Conservation (phyloP, 2,113 vertebrate genomes). For the Pipra filicauda region DNA sequence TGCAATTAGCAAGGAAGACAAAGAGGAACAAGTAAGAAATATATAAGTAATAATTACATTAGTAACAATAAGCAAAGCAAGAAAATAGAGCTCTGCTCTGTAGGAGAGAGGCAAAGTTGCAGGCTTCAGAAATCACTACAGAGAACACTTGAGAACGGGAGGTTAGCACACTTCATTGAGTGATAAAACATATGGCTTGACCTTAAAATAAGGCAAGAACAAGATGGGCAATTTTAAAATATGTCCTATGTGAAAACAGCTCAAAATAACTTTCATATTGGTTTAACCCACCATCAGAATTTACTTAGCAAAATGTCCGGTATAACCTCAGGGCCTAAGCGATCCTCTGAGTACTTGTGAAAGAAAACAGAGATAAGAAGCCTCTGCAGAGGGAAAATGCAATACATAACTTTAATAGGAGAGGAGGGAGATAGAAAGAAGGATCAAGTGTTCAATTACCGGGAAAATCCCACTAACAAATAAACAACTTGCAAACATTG, state of each 20-base stretch:
- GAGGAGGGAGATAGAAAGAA: neutral
- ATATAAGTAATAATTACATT: neutral
- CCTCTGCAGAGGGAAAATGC: neutral
- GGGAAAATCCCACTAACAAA: neutral
- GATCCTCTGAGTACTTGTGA: neutral
- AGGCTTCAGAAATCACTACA: neutral
- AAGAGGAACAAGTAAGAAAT: neutral
- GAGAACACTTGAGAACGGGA: neutral
- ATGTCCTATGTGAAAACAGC: neutral
- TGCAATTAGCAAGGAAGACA: slow-evolving; percentile 1
- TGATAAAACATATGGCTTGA: neutral
- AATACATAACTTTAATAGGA: neutral
- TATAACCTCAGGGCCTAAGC: neutral
- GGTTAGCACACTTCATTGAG: neutral
- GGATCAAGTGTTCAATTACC: neutral
- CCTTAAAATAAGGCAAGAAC: neutral
- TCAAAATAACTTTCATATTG: neutral
- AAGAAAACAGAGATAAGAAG: neutral
- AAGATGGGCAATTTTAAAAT: neutral
- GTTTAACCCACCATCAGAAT: neutral
- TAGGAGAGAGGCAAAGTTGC: neutral
- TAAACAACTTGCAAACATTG: neutral
- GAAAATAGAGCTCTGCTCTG: neutral
- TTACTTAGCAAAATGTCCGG: neutral
- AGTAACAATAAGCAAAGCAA: neutral